A percentile compares a stretch with the other conserved stretches of the same genome.
phyloP scores from a whole-genome alignment of 2,113 vertebrate genomes.

The Baryphthengus martii region DNA sequence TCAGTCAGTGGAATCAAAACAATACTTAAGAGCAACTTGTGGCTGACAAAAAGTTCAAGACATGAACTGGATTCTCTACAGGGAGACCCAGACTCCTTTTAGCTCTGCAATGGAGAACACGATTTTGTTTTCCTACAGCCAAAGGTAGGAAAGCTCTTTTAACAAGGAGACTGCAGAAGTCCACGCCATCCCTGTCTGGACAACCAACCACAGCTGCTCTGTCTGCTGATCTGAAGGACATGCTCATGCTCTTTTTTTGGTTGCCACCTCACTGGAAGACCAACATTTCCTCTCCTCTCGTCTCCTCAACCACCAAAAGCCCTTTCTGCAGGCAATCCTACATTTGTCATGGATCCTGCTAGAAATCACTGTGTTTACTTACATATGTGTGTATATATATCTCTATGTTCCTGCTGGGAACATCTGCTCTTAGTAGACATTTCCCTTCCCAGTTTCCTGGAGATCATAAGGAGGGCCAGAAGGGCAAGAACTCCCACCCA shows the following conservation, averaged over 20 bases:
- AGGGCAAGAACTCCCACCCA: background rate
- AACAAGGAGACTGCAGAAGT: background rate
- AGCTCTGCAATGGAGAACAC: background rate
- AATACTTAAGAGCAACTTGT: background rate
- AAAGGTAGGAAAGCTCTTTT: background rate
- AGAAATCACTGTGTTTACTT: background rate
- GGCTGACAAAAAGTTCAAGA: background rate
- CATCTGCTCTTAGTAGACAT: conserved; percentile 7
- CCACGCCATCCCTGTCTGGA: background rate
- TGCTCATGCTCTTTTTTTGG: background rate
- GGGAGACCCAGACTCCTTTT: background rate
- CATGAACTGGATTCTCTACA: background rate
- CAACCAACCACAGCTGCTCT: background rate
- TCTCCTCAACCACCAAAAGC: background rate
- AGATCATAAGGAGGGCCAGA: conserved; percentile 1
- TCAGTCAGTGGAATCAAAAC: background rate
- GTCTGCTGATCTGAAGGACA: background rate
- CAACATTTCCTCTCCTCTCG: background rate
- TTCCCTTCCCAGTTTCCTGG: conserved; percentile 21
- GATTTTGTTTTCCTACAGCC: background rate
- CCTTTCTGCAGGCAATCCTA: background rate
- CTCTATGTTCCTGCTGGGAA: conserved; percentile 3
- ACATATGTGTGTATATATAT: rapidly evolving
- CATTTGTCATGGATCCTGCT: background rate
- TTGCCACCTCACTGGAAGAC: background rate